phyloP scores from a whole-genome alignment of 2,888 invertebrate species.

The Saturnia pavonia region DNA sequence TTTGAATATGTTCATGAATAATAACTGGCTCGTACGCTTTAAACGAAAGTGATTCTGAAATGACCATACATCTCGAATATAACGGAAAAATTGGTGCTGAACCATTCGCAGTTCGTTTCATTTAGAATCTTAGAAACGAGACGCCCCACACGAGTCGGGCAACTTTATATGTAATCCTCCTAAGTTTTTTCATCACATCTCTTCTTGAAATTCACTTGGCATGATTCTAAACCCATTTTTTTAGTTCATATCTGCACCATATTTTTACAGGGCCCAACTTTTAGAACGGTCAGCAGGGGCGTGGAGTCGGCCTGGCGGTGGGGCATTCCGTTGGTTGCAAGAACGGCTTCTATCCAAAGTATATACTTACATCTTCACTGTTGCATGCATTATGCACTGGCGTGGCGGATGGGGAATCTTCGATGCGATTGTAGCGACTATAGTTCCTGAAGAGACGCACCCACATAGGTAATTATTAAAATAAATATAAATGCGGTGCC shows the following conservation, averaged over 20 bases:
- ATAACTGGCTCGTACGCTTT: no score
- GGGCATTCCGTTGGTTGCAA: constrained; percentile 55
- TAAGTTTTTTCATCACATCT: no score
- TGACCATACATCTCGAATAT: no score
- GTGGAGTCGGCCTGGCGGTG: constrained; percentile 46
- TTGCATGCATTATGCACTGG: constrained; percentile 93
- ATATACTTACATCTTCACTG: constrained; percentile 88
- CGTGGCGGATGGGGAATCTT: constrained; percentile 90
- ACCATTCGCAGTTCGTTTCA: no score
- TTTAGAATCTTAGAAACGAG: no score
- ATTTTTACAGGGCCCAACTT: constrained; percentile 52
- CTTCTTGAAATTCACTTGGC: no score
- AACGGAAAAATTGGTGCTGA: no score
- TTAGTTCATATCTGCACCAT: not conserved
- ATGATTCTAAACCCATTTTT: no score
- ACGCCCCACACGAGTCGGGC: no score
- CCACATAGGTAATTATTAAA: constrained; percentile 52
- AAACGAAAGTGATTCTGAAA: no score
- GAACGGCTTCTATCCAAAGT: constrained; percentile 81
- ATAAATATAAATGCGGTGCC: not conserved
- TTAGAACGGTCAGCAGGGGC: constrained; percentile 57
- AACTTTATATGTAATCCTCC: no score
- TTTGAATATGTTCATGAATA: no score
- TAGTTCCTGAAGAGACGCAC: constrained; percentile 48
- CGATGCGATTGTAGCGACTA: constrained; percentile 83